Evolutionary conservation across 92 coral and sea anemone species (phyloP).

Genomic region (Palythoa heliodiscus): DNA sequence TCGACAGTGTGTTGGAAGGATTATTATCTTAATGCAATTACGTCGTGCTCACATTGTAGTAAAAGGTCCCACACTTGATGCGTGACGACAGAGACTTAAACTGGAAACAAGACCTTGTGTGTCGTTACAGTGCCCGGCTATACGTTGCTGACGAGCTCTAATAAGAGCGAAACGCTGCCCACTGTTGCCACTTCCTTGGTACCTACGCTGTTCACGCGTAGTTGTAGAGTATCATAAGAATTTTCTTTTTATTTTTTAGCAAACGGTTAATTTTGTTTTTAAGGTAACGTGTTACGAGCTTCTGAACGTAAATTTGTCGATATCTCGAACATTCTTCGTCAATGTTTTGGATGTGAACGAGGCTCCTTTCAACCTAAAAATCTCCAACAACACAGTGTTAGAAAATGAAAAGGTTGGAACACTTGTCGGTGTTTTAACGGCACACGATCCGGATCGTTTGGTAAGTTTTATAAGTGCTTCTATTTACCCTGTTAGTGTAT

Average conservation of each 20-base stretch:
- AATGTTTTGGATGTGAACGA: constrained; percentile 82
- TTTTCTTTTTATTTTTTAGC: neutral
- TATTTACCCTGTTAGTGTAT: neutral
- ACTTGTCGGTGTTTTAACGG: constrained; percentile 70
- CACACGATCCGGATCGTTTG: constrained; percentile 82
- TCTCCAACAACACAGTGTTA: constrained; percentile 52
- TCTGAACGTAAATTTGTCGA: constrained; percentile 57
- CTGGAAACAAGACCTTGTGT: no score
- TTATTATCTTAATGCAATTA: no score
- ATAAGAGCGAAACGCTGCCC: no score
- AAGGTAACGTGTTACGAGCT: constrained; percentile 80
- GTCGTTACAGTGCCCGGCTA: no score
- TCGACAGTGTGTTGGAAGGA: no score
- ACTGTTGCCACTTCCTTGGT: no score
- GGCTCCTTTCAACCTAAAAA: constrained; percentile 76
- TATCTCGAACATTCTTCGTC: constrained; percentile 60
- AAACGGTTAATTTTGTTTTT: neutral
- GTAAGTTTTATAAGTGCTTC: constrained; percentile 38
- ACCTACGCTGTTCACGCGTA: no score
- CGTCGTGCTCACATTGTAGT: no score
- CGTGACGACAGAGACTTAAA: neutral
- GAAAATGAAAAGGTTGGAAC: constrained; percentile 63
- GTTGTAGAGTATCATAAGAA: neutral
- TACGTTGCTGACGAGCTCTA: no score
- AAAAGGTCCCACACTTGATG: no score